Evolutionary conservation across 2,888 invertebrate genomes (phyloP), one percentile per base, ranked within the genome.

Genomic region (Diaprepes abbreviatus): DNA sequence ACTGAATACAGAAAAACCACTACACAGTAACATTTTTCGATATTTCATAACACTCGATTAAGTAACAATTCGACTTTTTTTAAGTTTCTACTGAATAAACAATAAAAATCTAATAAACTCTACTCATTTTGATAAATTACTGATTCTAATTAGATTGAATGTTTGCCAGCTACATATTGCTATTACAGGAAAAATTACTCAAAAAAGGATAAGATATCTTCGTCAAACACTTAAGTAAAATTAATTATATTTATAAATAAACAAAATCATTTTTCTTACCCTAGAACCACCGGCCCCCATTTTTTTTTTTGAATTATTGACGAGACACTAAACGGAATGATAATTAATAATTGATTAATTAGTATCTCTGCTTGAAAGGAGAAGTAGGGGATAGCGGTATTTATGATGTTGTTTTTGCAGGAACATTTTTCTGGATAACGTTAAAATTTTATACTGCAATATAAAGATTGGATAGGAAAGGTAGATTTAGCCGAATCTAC

Each of bases 251-350:
- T 4, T 24, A 24, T 24, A 5, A 4, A 24, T 24, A 4, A 24
- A 24, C 3, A 40, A 14, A 16, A 40, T 14, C 2, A 40, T 31
- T 40, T 40, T n/a, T 43, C 43, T 62, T 58, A 68, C 68, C 63
- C 68, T 63, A 6, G 68, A 63, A 48, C 62, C 57, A 17, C 68
- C 68, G 19, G 63, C 17, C 2, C 68, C 68, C 68, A 68, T 68
- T 48, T 57, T 33, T 35, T 35, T 54, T 35, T 35, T 43, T 19
- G 19, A 48, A 2, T 16, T 21, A 48, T 60, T n/a, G 19, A n/a
- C 17, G n/a, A 16, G 31, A 19, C 14, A 33, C 19, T 36, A 1
- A 58, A 57, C 36, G 38, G 5, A 35, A 16, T 17, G 33, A 33
- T 55, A 55, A 63, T 24, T 57, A 33, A 3, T 65, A 48, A 54